Evolutionary conservation across 2,888 invertebrate genomes (phyloP).

Genomic region (Antheraea yamamai): DNA sequence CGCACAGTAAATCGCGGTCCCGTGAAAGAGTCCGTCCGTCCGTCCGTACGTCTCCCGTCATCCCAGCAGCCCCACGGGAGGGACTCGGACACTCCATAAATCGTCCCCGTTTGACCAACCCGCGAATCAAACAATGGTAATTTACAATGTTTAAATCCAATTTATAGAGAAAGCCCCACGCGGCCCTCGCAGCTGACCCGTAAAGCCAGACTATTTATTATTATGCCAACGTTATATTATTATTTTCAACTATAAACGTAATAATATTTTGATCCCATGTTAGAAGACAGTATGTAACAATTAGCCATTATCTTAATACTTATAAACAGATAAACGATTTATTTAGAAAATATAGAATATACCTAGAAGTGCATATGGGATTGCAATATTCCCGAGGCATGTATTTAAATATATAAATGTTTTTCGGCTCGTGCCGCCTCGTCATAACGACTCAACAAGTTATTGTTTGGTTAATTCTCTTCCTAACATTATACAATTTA

Average conservation of each 20-base stretch:
- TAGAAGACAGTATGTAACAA: not conserved
- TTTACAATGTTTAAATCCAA: conserved; percentile 79
- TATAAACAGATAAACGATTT: not conserved
- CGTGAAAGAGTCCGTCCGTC: not conserved
- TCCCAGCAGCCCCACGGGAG: conserved; percentile 35
- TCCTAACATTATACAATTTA: no score
- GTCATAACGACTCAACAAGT: not conserved
- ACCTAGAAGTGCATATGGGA: no score
- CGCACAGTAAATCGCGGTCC: conserved; percentile 57
- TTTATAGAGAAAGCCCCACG: conserved; percentile 50
- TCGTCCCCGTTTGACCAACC: conserved; percentile 77
- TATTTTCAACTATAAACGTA: not conserved
- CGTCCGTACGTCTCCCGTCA: conserved; percentile 24
- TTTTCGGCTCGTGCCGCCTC: no score
- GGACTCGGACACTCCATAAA: conserved; percentile 64
- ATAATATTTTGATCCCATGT: not conserved
- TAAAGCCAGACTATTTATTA: conserved; percentile 27
- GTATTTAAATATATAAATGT: no score
- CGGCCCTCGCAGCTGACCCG: not conserved
- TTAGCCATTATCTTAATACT: not conserved
- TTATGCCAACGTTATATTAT: conserved; percentile 22
- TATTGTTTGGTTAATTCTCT: no score
- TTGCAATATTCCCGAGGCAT: no score
- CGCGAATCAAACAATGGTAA: conserved; percentile 78
- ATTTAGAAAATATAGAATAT: no score